Evolutionary conservation across 2,888 invertebrate species (phyloP), one percentile per base, ranked within the genome.

Genomic region (Himalopsyche japonica): DNA sequence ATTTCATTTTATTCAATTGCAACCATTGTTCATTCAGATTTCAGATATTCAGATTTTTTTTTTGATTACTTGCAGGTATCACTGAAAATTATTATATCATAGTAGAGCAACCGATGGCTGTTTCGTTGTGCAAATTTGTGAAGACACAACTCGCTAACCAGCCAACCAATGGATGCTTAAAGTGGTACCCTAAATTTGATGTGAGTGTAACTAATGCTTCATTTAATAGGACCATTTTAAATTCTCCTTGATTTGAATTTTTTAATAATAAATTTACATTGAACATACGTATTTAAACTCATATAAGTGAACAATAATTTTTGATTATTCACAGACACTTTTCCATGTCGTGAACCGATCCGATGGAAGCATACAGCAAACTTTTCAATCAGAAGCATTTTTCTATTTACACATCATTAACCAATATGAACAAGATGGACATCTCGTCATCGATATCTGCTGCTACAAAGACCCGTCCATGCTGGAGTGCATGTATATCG

Each of bases 401-500:
- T 97, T 97, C 90, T 97, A 94, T 88, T 91, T 98, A 1, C 98
- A 98, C 89, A 95, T 97, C 76, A 96, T 97, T 87, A 98, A 98
- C 90, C 94, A 96, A 84, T 98, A 95, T 89, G 98, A 97, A 88
- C 91, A 94, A 86, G 92, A 94, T 78, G 93, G 93, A 81, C 92
- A 93, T 86, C 90, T 98, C 15, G 92, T 97, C 0, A 90, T 97
- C 0, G 98, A 98, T 89, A 93, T 98, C 81, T 97, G 97, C 89
- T 94, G 95, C 80, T 98, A 97, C 88, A 94, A 95, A 88, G 95
- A 97, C 89, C 94, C 97, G 0, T 93, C 95, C 86, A 95, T 97
- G 93, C 90, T 98, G 43, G 95, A 97, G 88, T 97, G 97, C 87
- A 97, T 97, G 97, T 97, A 96, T 88, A 91, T 96, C 78, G 95